Base-by-base conservation (phyloP, 2,797 vertebrate genomes). In the Chelidonichthys spinosus region DNA sequence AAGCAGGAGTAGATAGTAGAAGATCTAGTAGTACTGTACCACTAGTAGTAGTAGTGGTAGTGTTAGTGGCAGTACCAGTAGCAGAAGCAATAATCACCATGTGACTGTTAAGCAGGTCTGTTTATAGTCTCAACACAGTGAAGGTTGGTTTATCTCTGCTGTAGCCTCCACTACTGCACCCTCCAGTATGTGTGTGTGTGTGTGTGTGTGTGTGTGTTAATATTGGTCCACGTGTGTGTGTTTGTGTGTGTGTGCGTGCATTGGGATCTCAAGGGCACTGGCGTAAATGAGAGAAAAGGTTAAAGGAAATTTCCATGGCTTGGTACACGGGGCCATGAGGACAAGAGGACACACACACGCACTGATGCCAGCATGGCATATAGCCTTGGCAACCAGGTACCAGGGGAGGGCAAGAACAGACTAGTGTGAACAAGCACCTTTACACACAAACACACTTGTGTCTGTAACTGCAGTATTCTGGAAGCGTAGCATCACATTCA, bases 251-350 rank as follows among this genome's bases (percentile, higher is more conserved):
- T 40, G 55, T 58, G 55, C 25, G 1, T 25, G 25, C 25, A 25
- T 25, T 11, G 33, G 4, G 13, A 44, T 62, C 32, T 63, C 60
- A 63, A 63, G 43, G 60, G 60, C 43, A 63, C 60, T 35, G 43
- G 60, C 46, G 60, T 62, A 62, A 89, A 87, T 69, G 76, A 82
- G 75, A 73, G 72, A 73, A 79, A 81, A 85, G 87, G 82, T 87
- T 66, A 76, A 73, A 81, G 84, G 84, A 90, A 89, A 88, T 89
- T 85, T 90, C 88, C 87, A 84, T 66, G 54, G 60, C 64, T 68
- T 46, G 15, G 54, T 55, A 69, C 8, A 58, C 61, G 40, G 6
- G 15, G 44, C 36, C 50, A 66, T 3, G 53, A 52, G 40, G 72
- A 72, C 58, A 52, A 15, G 54, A 50, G 11, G 5, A 33, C 66